Conservation (phyloP, 2,797 vertebrate species). For the Cuculus canorus region DNA sequence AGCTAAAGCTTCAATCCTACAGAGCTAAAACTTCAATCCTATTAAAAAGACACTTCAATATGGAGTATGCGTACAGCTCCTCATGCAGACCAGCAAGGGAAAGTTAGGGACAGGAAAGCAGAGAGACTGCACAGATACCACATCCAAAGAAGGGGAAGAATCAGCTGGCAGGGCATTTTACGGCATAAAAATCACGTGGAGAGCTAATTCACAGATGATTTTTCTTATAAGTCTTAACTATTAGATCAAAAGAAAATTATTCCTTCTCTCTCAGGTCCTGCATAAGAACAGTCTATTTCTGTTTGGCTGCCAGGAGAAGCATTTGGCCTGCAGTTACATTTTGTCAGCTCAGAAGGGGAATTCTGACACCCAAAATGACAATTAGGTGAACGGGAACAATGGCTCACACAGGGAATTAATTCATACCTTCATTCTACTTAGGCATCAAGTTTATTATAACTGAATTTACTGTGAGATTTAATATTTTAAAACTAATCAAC, state of each 20-base stretch:
- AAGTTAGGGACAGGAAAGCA: neutral
- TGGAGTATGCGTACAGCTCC: neutral
- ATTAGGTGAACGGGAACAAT: neutral
- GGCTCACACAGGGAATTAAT: neutral
- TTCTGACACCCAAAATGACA: neutral
- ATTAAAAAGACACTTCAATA: slow-evolving; percentile 44
- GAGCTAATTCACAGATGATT: neutral
- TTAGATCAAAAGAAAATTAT: neutral
- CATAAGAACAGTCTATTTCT: neutral
- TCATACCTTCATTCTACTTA: neutral
- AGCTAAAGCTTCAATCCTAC: slow-evolving; percentile 41
- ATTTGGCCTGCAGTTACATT: neutral
- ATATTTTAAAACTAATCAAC: neutral
- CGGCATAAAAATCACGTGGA: neutral
- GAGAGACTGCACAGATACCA: neutral
- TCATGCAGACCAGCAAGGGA: neutral
- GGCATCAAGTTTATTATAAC: neutral
- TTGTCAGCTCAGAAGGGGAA: neutral
- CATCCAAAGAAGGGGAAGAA: neutral
- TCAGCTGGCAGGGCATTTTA: neutral
- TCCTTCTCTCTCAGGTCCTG: neutral
- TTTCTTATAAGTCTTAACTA: neutral
- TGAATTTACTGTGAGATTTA: neutral
- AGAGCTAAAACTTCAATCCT: slow-evolving; percentile 47
- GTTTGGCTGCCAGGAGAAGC: neutral